Evolutionary conservation across 2,888 invertebrate species (phyloP), one percentile per base, ranked within the genome.

Genomic region (Melinaea menophilus): DNA sequence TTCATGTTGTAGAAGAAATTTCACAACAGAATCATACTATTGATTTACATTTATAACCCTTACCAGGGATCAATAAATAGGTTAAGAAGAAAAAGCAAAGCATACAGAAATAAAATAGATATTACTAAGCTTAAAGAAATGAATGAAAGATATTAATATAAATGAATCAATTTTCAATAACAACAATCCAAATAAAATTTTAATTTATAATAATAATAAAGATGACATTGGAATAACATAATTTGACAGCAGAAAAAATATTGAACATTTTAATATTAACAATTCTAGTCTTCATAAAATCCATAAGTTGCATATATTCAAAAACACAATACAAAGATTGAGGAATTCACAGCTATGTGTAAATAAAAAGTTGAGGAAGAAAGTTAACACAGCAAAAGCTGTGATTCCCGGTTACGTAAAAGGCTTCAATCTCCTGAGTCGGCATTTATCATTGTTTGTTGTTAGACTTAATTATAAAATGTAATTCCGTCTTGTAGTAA

Each of bases 291-390:
- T 41, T 9, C 2, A 3, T 11, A 9, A 41, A 9, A 41, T 41
- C 41, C 9, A 41, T 41, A 41, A 41, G 11, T 35, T 31, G 33
- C n/a, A 12, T 41, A 55, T 55, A 48, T 56, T 7, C 55, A 34
- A 22, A 56, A 61, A 33, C 59, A 65, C 37, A 63, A 57, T 34
- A 12, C 34, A 55, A 62, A 63, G 48, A 56, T 59, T 7, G 57
- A 46, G 47, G 46, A 65, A 45, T 55, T 62, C 11, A 72, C 66
- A 61, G 67, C 84, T 2, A 51, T 51, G 81, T 88, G 82, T 45
- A 87, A 86, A 67, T 71, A 88, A 1, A 80, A 74, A 77, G 31
- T 88, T 51, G 88, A 90, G 37, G 88, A 90, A 41, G 80, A 70
- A 1, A 86, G 22, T 22, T 22, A 22, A 22, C 22, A 22, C 22